phyloP scores from a whole-genome alignment of 2,113 vertebrate species.

The Pycnonotus jocosus region DNA sequence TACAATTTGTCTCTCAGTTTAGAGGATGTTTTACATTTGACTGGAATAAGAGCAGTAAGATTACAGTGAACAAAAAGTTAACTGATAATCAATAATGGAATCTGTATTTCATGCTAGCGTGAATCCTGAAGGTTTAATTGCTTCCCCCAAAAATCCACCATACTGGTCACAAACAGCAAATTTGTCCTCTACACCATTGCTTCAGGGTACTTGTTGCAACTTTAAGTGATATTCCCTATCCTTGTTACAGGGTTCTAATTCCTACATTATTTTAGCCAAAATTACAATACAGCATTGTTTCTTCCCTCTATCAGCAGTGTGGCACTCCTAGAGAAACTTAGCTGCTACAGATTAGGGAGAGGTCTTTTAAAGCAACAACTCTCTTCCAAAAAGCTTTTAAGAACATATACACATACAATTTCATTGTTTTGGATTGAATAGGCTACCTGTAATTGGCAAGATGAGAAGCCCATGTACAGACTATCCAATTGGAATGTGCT shows the following conservation, averaged over 20 bases:
- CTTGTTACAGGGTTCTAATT: background rate
- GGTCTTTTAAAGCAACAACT: background rate
- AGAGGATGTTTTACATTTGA: background rate
- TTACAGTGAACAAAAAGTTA: background rate
- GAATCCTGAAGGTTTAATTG: background rate
- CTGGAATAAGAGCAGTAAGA: background rate
- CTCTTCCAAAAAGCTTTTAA: background rate
- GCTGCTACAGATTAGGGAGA: background rate
- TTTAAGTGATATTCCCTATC: background rate
- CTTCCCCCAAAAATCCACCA: background rate
- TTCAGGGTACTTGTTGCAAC: background rate
- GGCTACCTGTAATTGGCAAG: background rate
- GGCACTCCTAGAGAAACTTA: background rate
- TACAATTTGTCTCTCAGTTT: background rate
- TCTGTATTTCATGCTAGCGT: accelerated
- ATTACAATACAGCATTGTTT: background rate
- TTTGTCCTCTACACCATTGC: background rate
- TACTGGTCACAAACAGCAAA: background rate
- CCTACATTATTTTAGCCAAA: background rate
- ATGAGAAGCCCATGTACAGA: background rate
- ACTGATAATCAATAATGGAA: background rate
- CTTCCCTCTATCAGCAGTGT: background rate
- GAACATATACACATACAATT: background rate
- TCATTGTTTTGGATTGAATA: background rate
- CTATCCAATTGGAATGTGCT: background rate